Conservation (phyloP, 2,888 invertebrate genomes). For the Philonicus albiceps region DNA sequence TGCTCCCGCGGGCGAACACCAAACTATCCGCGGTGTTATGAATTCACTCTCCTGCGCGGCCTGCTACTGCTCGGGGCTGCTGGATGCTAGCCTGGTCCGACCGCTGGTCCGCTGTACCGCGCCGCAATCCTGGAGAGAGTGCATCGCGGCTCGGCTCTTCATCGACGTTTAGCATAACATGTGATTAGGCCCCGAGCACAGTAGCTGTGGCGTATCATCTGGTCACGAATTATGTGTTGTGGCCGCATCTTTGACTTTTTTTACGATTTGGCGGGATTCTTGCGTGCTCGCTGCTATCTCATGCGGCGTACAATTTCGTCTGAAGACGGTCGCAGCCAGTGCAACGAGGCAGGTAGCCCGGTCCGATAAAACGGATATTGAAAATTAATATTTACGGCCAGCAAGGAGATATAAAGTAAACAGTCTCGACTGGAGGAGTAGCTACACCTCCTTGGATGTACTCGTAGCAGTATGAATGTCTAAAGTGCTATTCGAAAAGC, state of each 20-base stretch:
- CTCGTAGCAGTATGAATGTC: background rate
- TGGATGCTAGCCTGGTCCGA: background rate
- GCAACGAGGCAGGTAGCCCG: background rate
- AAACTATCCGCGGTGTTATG: conserved; percentile 20
- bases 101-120: background rate
- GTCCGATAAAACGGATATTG: background rate
- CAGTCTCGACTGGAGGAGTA: background rate
- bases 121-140: background rate
- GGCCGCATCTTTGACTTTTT: conserved; percentile 31
- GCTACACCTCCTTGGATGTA: background rate
- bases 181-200: conserved; percentile 46
- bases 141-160: conserved; percentile 13
- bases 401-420: background rate
- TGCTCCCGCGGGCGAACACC: conserved; percentile 1
- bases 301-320: conserved; percentile 13
- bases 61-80: conserved; percentile 33
- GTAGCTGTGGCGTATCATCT: conserved; percentile 45
- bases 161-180: conserved; percentile 46
- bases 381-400: background rate
- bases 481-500: background rate
- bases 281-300: conserved; percentile 34
- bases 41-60: conserved; percentile 14
- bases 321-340: background rate
- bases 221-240: conserved; percentile 44
- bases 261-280: conserved; percentile 25